These are phyloP conservation scores for Ferdinandea cuprea DNA, from an alignment of 2,888 invertebrate genomes.

Conservation along the genomic window DNA sequence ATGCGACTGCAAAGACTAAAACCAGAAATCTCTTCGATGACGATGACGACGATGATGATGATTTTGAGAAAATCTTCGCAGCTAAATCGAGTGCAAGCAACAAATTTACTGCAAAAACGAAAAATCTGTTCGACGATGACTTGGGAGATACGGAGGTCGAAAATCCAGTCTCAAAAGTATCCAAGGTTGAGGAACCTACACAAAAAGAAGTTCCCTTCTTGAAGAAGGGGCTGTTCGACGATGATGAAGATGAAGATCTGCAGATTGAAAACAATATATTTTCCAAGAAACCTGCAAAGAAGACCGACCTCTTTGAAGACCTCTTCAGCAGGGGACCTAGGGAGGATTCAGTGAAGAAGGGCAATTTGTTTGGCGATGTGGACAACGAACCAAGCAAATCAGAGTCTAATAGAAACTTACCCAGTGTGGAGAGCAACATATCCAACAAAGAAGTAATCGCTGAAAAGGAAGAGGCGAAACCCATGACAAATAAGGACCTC, in stretches of 20 bases:
- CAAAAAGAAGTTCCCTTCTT: conserved; percentile 6
- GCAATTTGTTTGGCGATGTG: neutral
- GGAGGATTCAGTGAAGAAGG: neutral
- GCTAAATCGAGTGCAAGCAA: conserved; percentile 27
- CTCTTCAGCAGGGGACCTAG: neutral
- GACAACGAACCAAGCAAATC: neutral
- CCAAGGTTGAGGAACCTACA: neutral
- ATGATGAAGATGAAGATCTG: conserved; percentile 38
- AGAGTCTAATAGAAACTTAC: too few species aligned
- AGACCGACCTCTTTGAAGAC: conserved; percentile 3
- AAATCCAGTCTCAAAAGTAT: too few species aligned
- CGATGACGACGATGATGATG: conserved; percentile 66
- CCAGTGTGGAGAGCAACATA: too few species aligned
- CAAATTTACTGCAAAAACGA: conserved; percentile 31
- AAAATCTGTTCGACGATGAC: conserved; percentile 57
- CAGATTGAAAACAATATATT: conserved; percentile 34
- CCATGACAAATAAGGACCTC: neutral
- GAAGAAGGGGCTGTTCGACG: conserved; percentile 49
- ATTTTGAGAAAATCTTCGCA: conserved; percentile 65
- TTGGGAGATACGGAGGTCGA: neutral
- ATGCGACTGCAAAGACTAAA: neutral
- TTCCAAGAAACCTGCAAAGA: neutral
- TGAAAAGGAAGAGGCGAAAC: too few species aligned
- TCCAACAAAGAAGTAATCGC: too few species aligned
- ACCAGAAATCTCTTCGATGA: conserved; percentile 62